Base-by-base conservation (phyloP, 2,888 invertebrate genomes). In the Gymnoscelis rufifasciata region DNA sequence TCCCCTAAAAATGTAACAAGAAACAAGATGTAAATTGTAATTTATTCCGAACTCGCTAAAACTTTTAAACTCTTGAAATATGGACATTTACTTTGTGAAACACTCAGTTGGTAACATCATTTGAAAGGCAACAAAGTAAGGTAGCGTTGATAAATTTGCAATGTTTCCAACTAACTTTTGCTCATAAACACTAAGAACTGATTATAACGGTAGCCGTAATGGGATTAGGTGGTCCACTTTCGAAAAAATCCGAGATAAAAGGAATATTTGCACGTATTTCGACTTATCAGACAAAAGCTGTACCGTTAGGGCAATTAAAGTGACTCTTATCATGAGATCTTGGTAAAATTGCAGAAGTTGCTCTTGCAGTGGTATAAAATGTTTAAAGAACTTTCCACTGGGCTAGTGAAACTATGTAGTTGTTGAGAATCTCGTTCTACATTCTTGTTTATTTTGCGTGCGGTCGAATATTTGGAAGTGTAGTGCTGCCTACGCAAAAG, bases 231-330 rank as follows among this genome's bases (percentile, higher is more conserved):
- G 59, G 41, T 47, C 57, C 41, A 65, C 51, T 57, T 54, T 50
- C 38, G 7, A 51, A 55, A 47, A 48, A 40, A 58, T 62, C 55
- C 29, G 48, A 54, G 54, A 33, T 43, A 61, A 60, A 60, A 39
- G 28, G 41, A 46, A 45, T 64, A 60, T 71, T 67, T 65, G 60
- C 68, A 65, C 67, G 65, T 64, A 57, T 54, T 57, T 51, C 46
- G 39, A 47, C 47, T 59, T 55, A 61, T 62, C 61, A 47, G 42
- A 35, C 35, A 35, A 35, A 35, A 50, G 40, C 33, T 33, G 28
- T 46, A 60, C 62, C 52, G 57, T 59, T 57, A 40, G 15, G 14
- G 29, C 41, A 48, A 54, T 53, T 52, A 50, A 46, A 47, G 40
- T 37, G 13, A 12, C 23, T 24, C 24, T 42, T 53, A 53, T 57